A percentile compares a stretch with the other conserved stretches of the same genome.
phyloP scores from a whole-genome alignment of 2,113 vertebrate species.

The sheep (Ovis aries) region DNA sequence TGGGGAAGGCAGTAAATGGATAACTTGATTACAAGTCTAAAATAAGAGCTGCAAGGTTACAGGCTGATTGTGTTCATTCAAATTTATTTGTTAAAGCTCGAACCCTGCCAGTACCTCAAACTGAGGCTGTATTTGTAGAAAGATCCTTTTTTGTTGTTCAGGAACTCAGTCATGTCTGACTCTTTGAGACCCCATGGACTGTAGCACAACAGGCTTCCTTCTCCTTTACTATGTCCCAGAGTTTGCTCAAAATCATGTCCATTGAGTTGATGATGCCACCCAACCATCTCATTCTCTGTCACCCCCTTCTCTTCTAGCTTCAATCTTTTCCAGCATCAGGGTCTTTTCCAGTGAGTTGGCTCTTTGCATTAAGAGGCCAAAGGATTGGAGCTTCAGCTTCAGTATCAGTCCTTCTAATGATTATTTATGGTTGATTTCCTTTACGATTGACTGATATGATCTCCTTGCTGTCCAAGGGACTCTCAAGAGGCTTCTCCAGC shows the following conservation, averaged over 20 bases:
- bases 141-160: background rate
- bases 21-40: too few relatives aligned
- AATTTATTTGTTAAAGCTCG: background rate
- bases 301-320: background rate
- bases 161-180: background rate
- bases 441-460: background rate
- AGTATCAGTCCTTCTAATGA: background rate
- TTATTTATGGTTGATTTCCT: background rate
- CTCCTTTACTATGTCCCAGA: accelerated
- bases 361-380: background rate
- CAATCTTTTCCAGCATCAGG: background rate
- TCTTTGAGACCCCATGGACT: background rate
- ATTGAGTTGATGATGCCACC: background rate
- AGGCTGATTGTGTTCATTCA: background rate
- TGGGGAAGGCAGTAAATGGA: accelerated
- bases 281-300: background rate
- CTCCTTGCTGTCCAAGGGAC: background rate
- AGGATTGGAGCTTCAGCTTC: background rate
- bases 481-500: background rate
- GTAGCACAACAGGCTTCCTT: background rate
- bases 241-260: background rate
- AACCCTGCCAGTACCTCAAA: background rate
- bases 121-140: background rate
- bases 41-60: background rate
- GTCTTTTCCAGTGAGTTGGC: background rate